These are phyloP conservation scores for Tridacna crocea DNA, from an alignment of 2,888 invertebrate species.

Conservation along the genomic window DNA sequence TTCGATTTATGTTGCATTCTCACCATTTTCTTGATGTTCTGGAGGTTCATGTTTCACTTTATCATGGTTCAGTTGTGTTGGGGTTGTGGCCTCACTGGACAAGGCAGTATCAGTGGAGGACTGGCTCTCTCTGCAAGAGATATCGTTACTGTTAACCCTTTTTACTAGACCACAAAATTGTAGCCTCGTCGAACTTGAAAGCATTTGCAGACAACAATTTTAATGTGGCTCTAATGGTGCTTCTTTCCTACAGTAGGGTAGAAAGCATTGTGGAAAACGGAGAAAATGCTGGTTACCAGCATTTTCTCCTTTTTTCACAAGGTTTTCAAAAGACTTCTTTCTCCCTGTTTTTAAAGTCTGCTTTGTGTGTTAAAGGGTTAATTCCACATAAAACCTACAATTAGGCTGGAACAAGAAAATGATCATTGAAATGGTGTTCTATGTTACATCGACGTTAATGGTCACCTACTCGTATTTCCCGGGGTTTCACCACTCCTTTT, in stretches of 20 bases:
- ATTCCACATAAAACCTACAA: no score
- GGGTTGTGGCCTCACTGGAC: conserved; percentile 81
- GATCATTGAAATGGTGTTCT: no score
- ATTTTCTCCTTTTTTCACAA: background rate
- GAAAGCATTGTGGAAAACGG: background rate
- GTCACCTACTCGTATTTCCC: no score
- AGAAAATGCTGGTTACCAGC: background rate
- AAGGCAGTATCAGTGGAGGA: conserved; percentile 84
- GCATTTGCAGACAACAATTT: no score
- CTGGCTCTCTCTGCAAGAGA: conserved; percentile 78
- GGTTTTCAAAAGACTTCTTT: background rate
- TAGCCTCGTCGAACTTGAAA: background rate
- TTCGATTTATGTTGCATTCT: background rate
- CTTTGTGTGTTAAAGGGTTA: no score
- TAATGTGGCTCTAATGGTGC: no score
- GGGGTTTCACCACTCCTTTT: no score
- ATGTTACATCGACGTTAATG: no score
- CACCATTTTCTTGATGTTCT: conserved; percentile 81
- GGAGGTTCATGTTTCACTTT: conserved; percentile 78
- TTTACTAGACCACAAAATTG: background rate
- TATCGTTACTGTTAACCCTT: background rate
- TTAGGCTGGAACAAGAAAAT: no score
- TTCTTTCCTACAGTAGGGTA: no score
- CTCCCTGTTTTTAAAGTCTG: no score
- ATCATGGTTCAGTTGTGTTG: conserved; percentile 72